Evolutionary conservation across 2,888 invertebrate species (phyloP).

Genomic region (Salticus scenicus): DNA sequence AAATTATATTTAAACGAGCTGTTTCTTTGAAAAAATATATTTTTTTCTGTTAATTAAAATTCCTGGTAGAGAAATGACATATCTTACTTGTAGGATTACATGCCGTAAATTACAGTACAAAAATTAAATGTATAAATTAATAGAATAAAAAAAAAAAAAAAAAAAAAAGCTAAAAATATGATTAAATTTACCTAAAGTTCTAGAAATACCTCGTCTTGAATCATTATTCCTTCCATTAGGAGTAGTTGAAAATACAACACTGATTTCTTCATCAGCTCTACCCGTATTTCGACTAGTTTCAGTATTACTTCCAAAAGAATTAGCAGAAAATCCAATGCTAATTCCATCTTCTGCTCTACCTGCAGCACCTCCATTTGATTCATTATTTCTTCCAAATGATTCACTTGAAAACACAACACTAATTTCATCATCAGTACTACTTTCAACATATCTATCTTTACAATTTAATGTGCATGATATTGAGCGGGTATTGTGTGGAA

Average conservation of each 20-base stretch:
- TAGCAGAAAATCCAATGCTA: slow-evolving; percentile 40
- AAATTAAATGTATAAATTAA: no score
- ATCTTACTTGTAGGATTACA: no score
- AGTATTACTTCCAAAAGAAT: slow-evolving; percentile 5
- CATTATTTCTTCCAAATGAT: slow-evolving; percentile 16
- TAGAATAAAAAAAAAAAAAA: background rate
- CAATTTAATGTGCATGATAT: background rate
- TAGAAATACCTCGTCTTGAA: slow-evolving; percentile 13
- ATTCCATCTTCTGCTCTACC: slow-evolving; percentile 63
- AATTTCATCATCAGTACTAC: slow-evolving; percentile 63
- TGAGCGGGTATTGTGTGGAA: background rate
- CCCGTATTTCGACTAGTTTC: slow-evolving; percentile 16
- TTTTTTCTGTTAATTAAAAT: no score
- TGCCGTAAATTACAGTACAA: no score
- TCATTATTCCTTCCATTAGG: slow-evolving; percentile 19
- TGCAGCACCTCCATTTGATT: slow-evolving; percentile 9
- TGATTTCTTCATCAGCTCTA: slow-evolving; percentile 64
- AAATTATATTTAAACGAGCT: no score
- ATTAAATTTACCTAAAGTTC: slow-evolving; percentile 33
- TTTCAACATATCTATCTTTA: slow-evolving; percentile 27
- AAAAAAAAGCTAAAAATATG: background rate
- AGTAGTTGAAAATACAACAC: slow-evolving; percentile 44
- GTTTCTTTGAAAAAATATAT: no score
- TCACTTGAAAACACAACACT: slow-evolving; percentile 47
- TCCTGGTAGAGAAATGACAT: no score